phyloP scores from a whole-genome alignment of 2,797 vertebrate genomes.

The Petrocephalus schoutedeni region DNA sequence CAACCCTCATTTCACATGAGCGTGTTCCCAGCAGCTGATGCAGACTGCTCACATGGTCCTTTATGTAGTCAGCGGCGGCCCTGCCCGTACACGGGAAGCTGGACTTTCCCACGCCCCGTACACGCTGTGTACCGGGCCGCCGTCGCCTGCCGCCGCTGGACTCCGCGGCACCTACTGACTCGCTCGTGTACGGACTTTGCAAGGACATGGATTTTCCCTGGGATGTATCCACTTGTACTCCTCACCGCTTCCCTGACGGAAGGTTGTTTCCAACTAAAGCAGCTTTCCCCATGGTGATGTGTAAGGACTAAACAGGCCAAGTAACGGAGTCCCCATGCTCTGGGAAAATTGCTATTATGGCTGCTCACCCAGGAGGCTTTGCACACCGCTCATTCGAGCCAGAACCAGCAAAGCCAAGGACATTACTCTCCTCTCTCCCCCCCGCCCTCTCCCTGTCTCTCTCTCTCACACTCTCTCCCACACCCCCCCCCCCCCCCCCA shows the following conservation, averaged over 20 bases:
- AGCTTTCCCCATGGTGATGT: neutral
- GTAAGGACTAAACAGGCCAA: neutral
- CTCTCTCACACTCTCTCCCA: neutral
- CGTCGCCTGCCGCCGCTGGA: neutral
- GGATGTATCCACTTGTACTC: neutral
- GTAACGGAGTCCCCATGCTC: neutral
- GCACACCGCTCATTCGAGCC: neutral
- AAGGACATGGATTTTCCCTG: neutral
- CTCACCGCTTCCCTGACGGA: neutral
- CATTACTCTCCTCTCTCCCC: neutral
- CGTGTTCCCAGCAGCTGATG: slow-evolving; percentile 25
- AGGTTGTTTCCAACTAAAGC: neutral
- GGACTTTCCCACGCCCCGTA: neutral
- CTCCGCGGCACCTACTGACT: neutral
- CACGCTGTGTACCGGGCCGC: neutral
- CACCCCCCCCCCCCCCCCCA: neutral
- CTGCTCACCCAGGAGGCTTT: neutral
- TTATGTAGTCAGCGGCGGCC: neutral
- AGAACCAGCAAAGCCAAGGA: slow-evolving; percentile 21
- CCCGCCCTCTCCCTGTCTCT: too few relatives aligned
- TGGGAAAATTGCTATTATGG: neutral
- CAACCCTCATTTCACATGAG: neutral
- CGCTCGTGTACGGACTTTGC: neutral
- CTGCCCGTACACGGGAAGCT: neutral
- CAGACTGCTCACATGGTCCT: neutral